Evolutionary conservation across 2,113 vertebrate genomes (phyloP).

Genomic region (Equus quagga): DNA sequence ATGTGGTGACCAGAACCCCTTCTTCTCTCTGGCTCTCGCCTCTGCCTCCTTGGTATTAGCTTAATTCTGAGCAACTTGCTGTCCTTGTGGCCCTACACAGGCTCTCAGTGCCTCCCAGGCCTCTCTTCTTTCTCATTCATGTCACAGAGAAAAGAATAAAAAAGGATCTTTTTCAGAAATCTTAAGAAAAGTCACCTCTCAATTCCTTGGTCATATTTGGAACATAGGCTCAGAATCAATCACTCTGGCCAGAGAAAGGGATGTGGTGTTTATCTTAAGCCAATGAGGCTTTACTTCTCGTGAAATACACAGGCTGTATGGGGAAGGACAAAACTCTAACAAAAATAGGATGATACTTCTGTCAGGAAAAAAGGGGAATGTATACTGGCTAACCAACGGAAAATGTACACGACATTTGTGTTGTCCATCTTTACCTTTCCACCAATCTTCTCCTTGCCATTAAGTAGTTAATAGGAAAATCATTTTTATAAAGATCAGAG

Average conservation of each 20-base stretch:
- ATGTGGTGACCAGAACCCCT: neutral
- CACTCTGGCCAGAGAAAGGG: neutral
- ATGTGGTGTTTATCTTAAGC: neutral
- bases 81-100: neutral
- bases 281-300: neutral
- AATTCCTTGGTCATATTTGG: neutral
- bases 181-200: neutral
- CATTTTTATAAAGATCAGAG: neutral
- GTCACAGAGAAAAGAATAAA: neutral
- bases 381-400: neutral
- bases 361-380: neutral
- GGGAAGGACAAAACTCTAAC: neutral
- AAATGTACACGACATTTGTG: neutral
- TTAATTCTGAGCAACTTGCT: neutral
- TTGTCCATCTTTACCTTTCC: neutral
- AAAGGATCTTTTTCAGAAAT: neutral
- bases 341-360: neutral
- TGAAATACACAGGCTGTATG: neutral
- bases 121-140: neutral
- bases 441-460: neutral
- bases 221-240: neutral
- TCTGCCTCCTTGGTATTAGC: neutral
- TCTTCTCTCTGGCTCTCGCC: neutral
- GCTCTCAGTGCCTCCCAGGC: neutral
- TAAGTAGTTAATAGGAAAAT: neutral